A percentile compares a stretch with the other conserved stretches of the same genome.
Conservation (phyloP, 2,113 vertebrate species). For the Elanoides forficatus region DNA sequence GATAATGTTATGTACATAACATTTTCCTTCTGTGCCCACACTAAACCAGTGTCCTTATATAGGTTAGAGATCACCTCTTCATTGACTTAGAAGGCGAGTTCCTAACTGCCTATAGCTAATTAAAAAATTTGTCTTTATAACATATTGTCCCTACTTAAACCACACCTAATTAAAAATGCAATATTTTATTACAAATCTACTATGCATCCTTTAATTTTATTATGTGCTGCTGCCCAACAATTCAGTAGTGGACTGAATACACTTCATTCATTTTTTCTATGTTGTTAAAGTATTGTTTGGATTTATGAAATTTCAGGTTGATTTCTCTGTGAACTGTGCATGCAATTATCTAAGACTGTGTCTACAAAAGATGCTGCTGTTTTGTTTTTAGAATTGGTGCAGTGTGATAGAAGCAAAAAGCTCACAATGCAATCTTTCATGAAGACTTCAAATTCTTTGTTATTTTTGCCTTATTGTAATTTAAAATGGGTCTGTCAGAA, state of each 20-base stretch:
- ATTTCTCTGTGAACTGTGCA: not conserved
- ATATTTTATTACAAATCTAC: not conserved
- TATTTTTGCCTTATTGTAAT: not conserved
- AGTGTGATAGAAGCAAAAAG: not conserved
- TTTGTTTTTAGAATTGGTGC: not conserved
- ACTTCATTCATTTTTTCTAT: fast-evolving
- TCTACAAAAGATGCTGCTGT: not conserved
- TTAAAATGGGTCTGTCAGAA: not conserved
- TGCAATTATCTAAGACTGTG: not conserved
- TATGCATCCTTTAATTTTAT: not conserved
- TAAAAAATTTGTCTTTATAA: not conserved
- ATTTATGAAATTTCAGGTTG: not conserved
- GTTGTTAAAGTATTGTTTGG: not conserved
- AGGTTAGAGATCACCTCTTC: not conserved
- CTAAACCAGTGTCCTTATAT: not conserved
- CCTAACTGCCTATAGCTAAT: not conserved
- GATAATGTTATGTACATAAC: not conserved
- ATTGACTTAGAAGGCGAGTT: not conserved
- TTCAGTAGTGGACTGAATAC: not conserved
- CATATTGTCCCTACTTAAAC: not conserved
- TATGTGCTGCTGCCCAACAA: not conserved
- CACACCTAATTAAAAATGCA: not conserved
- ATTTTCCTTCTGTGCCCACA: not conserved
- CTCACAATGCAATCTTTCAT: not conserved
- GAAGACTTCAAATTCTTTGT: not conserved